These are phyloP conservation scores for Verasper variegatus DNA, from an alignment of 2,113 vertebrate species.

Conservation along the genomic window DNA sequence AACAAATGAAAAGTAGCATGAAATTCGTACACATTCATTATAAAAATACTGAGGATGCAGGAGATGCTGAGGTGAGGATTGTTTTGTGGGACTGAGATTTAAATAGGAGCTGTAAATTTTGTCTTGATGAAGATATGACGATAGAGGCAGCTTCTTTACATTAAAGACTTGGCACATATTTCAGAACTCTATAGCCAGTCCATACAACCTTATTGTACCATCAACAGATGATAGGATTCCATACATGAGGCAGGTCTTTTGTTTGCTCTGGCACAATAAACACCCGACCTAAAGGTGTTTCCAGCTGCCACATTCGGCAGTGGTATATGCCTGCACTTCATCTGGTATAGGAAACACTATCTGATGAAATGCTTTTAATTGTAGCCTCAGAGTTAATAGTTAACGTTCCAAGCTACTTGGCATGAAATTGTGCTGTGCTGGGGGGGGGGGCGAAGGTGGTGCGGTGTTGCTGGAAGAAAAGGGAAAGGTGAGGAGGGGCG, in stretches of 20 bases:
- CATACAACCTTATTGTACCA: neutral
- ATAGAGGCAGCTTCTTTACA: neutral
- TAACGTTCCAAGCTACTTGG: constrained; percentile 51
- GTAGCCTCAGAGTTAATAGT: constrained; percentile 64
- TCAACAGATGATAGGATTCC: neutral
- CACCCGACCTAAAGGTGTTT: constrained; percentile 21
- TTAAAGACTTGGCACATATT: neutral
- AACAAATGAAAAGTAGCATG: too few relatives aligned
- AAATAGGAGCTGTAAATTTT: neutral
- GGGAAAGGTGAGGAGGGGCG: constrained; percentile 10
- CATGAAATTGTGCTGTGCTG: constrained; percentile 50
- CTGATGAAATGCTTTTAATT: constrained; percentile 61
- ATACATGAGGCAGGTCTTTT: neutral
- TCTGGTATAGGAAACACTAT: constrained; percentile 31
- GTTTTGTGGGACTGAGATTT: neutral
- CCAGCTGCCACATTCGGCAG: constrained; percentile 29
- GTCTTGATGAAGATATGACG: neutral
- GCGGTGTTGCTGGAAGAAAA: constrained; percentile 21
- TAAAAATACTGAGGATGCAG: too few relatives aligned
- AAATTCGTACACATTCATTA: too few relatives aligned
- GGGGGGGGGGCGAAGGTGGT: constrained; percentile 18
- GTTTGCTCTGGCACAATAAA: constrained; percentile 10
- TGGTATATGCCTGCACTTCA: constrained; percentile 17
- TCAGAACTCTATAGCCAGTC: neutral
- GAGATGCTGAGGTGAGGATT: too few relatives aligned